A percentile compares a stretch with the other conserved stretches of the same genome.
These are phyloP conservation scores for Hecatera dysodea DNA, from an alignment of 2,888 invertebrate species.

Conservation along the genomic window DNA sequence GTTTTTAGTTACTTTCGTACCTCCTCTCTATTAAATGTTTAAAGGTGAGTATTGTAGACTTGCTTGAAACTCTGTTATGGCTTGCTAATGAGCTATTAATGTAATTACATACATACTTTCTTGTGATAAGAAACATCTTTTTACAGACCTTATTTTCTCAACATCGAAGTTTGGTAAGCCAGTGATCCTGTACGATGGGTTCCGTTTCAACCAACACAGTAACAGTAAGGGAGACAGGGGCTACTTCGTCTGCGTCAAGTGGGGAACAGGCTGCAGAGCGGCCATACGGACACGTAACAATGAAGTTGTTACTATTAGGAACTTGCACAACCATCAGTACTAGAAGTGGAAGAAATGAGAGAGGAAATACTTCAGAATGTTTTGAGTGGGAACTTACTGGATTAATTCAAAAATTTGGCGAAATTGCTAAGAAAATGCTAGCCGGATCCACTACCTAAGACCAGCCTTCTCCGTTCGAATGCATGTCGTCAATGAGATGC, in stretches of 20 bases:
- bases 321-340: conserved; percentile 43
- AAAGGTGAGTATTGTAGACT: not conserved
- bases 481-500: not conserved
- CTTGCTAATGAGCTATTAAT: not conserved
- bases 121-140: not conserved
- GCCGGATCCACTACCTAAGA: not conserved
- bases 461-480: too few relatives aligned
- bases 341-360: not conserved
- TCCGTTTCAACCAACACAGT: conserved; percentile 73
- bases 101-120: not conserved
- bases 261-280: conserved; percentile 73
- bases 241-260: conserved; percentile 74
- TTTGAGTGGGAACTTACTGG: not conserved
- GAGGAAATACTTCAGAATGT: not conserved
- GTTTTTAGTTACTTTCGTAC: too few relatives aligned
- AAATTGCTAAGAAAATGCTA: not conserved
- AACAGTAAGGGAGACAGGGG: conserved; percentile 64
- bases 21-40: too few relatives aligned
- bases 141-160: conserved; percentile 49
- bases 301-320: conserved; percentile 51
- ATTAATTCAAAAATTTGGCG: not conserved
- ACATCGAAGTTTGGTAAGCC: conserved; percentile 77
- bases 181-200: conserved; percentile 55
- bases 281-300: conserved; percentile 68
- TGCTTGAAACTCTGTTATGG: not conserved